phyloP scores from a whole-genome alignment of 2,113 vertebrate species.

The Cygnus atratus region DNA sequence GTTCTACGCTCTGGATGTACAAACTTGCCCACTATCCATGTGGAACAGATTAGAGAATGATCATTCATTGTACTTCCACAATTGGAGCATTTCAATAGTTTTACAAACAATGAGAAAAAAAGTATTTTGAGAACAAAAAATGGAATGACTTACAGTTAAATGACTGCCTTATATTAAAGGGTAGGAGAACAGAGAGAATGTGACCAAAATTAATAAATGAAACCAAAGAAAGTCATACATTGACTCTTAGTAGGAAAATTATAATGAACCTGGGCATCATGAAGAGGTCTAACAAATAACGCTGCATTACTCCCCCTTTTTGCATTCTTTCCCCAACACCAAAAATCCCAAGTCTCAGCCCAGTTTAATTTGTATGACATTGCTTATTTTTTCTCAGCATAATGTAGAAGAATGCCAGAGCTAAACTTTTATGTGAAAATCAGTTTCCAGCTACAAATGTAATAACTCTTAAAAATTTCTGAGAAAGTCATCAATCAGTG shows the following conservation, averaged over 20 bases:
- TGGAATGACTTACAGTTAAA: neutral
- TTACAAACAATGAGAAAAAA: neutral
- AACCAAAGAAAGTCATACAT: neutral
- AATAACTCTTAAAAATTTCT: neutral
- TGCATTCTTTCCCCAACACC: neutral
- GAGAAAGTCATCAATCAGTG: neutral
- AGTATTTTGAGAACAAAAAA: neutral
- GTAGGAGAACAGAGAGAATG: neutral
- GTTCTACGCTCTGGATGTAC: neutral
- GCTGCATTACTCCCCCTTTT: neutral
- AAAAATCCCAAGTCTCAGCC: neutral
- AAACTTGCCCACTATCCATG: neutral
- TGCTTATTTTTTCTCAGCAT: neutral
- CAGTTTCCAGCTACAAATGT: neutral
- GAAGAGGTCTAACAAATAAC: neutral
- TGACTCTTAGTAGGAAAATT: neutral
- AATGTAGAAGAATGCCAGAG: neutral
- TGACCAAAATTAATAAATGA: neutral
- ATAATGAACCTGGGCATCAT: neutral
- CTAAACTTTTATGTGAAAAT: neutral
- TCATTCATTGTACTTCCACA: neutral
- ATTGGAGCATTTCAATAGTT: slow-evolving; percentile 20
- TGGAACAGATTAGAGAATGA: slow-evolving; percentile 21
- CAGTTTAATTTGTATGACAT: neutral
- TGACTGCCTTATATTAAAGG: neutral